Base-by-base conservation (phyloP, 2,888 invertebrate species). In the Caenorhabditis sp. region DNA sequence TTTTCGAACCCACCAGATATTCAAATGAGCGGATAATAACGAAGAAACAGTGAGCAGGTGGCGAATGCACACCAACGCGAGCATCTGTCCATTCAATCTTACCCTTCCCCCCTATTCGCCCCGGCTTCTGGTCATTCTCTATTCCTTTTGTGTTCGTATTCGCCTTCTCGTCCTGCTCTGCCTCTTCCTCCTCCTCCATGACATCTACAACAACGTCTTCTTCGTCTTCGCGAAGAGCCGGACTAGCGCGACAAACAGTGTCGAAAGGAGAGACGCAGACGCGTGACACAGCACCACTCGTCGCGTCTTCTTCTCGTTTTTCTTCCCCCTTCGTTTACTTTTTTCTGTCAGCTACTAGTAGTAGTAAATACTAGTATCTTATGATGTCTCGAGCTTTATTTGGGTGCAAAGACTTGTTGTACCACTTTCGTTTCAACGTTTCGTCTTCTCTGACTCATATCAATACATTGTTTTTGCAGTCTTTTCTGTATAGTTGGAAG, bases 91-190 rank as follows among this genome's bases (percentile, higher is more conserved):
- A 28, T 58, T 56, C 51, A 12, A 54, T 31, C 73, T 38, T 24
- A 58, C 58, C n/a, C 16, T 56, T 22, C 49, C 49, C 12, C 38
- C 14, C 8, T 14, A 16, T 19, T 26, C 22, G 24, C 24, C 12
- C 51, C 22, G 16, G 28, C 49, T 63, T 49, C 41, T 63, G 24
- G n/a, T 47, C 47, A 54, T 56, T 64, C 66, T 64, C 58, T 66
- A 66, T 44, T 72, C 49, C 76, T 77, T 77, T 54, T 77, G 69
- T 77, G 77, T 69, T 76, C 76, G 63, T 63, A 70, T 76, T 3
- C 16, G 31, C 51, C 47, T 12, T 49, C 58, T 16, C n/a, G n/a
- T n/a, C 58, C 28, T 38, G 38, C 69, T 56, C 26, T 56, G 44
- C 31, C 51, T 38, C 38, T 12, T 38, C 12, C 12, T 38, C 12